phyloP scores from a whole-genome alignment of 2,888 invertebrate species.

The Stramonita haemastoma region DNA sequence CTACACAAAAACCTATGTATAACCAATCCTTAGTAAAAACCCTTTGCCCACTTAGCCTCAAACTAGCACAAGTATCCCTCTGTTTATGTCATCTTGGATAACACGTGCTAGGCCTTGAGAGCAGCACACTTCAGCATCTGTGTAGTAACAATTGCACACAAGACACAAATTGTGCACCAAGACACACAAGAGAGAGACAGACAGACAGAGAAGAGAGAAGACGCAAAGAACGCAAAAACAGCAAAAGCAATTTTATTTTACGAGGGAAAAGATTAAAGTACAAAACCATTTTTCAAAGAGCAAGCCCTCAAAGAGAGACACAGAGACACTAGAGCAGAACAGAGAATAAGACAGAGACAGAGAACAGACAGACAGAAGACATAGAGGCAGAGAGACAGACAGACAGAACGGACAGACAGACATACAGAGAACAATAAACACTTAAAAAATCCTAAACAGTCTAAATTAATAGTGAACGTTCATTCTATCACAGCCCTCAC shows the following conservation, averaged over 20 bases:
- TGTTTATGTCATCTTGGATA: too few relatives aligned
- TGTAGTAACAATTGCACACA: too few relatives aligned
- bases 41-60: too few relatives aligned
- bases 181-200: neutral
- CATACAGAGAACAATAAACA: neutral
- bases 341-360: neutral
- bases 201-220: neutral
- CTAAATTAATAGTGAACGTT: neutral
- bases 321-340: neutral
- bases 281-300: too few relatives aligned
- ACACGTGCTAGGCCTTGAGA: too few relatives aligned
- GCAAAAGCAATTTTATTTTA: neutral
- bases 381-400: neutral
- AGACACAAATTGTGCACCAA: too few relatives aligned
- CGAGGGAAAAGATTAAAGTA: too few relatives aligned
- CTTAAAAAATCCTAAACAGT: neutral
- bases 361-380: neutral
- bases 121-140: too few relatives aligned
- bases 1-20: too few relatives aligned
- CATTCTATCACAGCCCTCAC: neutral
- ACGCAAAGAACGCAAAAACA: neutral
- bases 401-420: neutral
- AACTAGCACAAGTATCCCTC: too few relatives aligned
- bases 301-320: neutral
- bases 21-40: too few relatives aligned